A percentile compares a stretch with the other conserved stretches of the same genome.
Evolutionary conservation across 2,888 invertebrate species (phyloP).

Genomic region (Tribolium freemani): DNA sequence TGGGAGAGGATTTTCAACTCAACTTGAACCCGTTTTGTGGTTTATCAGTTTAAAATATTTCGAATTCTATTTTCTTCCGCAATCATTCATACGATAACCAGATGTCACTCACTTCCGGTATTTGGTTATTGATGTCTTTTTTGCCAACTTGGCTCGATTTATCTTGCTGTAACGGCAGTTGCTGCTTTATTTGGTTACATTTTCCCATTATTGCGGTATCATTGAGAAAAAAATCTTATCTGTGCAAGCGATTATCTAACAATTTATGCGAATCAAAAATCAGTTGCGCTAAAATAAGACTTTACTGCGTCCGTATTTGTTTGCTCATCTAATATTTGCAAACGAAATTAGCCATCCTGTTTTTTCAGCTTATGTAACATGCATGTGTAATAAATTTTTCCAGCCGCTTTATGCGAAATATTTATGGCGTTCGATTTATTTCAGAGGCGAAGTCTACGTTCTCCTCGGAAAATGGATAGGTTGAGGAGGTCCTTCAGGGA

Average conservation of each 20-base stretch:
- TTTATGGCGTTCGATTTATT: neutral
- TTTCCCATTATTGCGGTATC: too few relatives aligned
- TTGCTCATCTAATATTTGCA: slow-evolving; percentile 30
- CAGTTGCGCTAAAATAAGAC: neutral
- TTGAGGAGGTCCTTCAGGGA: slow-evolving; percentile 91
- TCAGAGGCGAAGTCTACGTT: slow-evolving; percentile 77
- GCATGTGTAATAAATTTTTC: slow-evolving; percentile 3
- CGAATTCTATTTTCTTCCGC: neutral
- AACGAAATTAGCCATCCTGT: slow-evolving; percentile 17
- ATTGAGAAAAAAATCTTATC: too few relatives aligned
- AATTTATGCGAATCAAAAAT: neutral
- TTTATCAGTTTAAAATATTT: neutral
- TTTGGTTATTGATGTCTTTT: slow-evolving; percentile 5
- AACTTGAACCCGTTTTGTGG: neutral
- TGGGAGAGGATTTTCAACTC: neutral
- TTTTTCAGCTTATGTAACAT: slow-evolving; percentile 11
- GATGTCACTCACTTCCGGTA: slow-evolving; percentile 5
- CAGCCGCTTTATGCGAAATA: neutral
- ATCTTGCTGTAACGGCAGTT: neutral
- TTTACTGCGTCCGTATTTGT: neutral
- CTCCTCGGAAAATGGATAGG: slow-evolving; percentile 88
- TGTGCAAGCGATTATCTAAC: neutral
- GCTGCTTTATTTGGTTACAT: neutral
- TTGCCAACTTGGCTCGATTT: neutral
- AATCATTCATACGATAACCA: slow-evolving; percentile 7